phyloP scores from a whole-genome alignment of 1,140 invertebrate genomes.

The Notospermus geniculatus region DNA sequence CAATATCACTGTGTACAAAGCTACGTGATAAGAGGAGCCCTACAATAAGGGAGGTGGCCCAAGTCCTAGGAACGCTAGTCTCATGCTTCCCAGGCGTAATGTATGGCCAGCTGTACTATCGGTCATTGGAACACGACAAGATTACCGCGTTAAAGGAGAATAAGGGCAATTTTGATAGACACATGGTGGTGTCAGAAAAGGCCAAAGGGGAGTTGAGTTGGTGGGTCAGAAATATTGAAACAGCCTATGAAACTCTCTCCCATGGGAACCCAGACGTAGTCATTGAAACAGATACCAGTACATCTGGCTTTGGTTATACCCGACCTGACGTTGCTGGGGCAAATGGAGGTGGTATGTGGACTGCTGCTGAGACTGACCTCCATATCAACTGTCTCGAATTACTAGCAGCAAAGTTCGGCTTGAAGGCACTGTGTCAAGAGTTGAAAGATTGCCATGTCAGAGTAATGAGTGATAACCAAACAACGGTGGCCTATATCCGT shows the following conservation, averaged over 20 bases:
- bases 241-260: not conserved
- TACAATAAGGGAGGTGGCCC: conserved; percentile 4
- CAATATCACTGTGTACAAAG: not conserved
- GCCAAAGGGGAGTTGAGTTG: conserved; percentile 10
- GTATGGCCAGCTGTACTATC: conserved; percentile 17
- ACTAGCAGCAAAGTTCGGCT: not conserved
- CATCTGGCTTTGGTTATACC: not conserved
- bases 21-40: not conserved
- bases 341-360: not conserved
- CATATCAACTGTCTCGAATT: not conserved
- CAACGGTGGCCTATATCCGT: not conserved
- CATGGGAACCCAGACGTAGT: conserved; percentile 2
- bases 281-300: conserved; percentile 4
- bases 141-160: not conserved
- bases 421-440: not conserved
- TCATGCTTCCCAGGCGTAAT: conserved; percentile 11
- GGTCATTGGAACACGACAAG: conserved; percentile 19
- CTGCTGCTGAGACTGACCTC: not conserved
- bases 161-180: conserved; percentile 10
- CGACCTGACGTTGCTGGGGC: not conserved
- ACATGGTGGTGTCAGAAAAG: conserved; percentile 1
- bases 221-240: conserved; percentile 18
- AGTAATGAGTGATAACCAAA: conserved; percentile 2
- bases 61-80: conserved; percentile 13
- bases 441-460: not conserved